These are phyloP conservation scores for Hycleus cichorii DNA, from an alignment of 1,140 invertebrate genomes.

Conservation along the genomic window DNA sequence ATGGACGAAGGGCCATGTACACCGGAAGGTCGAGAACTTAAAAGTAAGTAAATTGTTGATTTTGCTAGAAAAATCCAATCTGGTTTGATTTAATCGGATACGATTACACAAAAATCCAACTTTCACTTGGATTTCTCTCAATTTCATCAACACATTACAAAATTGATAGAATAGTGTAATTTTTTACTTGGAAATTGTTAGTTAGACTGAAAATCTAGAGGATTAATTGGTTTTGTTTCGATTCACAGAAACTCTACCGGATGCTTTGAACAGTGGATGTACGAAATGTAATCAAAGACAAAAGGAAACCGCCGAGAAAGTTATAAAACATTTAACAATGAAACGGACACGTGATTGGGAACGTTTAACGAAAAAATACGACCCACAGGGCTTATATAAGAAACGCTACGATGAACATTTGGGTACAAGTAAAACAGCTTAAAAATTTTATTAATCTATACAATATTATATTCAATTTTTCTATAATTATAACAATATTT, in stretches of 20 bases:
- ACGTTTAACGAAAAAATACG: conserved; percentile 42
- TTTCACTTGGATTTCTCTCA: neutral
- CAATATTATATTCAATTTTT: no score
- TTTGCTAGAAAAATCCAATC: neutral
- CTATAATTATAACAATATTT: no score
- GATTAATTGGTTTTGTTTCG: conserved; percentile 6
- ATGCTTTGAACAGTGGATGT: conserved; percentile 42
- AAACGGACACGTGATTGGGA: conserved; percentile 41
- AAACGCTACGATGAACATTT: conserved; percentile 36
- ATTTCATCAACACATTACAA: neutral
- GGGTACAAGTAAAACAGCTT: neutral
- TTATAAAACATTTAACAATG: conserved; percentile 39
- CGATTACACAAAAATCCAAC: no score
- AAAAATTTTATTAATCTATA: neutral
- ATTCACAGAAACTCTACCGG: conserved; percentile 43
- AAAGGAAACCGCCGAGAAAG: conserved; percentile 41
- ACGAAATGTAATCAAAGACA: conserved; percentile 45
- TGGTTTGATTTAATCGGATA: no score
- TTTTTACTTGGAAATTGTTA: no score
- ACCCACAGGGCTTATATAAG: conserved; percentile 41
- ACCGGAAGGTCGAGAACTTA: conserved; percentile 56
- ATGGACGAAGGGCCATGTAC: conserved; percentile 61
- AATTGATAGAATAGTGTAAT: no score
- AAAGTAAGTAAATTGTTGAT: conserved; percentile 47
- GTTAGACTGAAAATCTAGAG: no score